Evolutionary conservation across 2,113 vertebrate species (phyloP).

Genomic region (Morone chrysops): DNA sequence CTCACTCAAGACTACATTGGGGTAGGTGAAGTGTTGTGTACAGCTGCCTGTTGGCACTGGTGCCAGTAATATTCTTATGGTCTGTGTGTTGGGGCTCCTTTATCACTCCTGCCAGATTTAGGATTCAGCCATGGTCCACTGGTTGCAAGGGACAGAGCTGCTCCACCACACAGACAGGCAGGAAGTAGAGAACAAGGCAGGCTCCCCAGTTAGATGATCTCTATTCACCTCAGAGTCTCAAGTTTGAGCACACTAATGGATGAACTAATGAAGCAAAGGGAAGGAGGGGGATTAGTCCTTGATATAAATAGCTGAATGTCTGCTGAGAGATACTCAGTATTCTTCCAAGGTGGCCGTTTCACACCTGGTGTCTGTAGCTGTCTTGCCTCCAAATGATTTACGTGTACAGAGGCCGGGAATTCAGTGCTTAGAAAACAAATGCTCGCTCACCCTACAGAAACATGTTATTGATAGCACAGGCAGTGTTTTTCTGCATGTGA

Average conservation of each 20-base stretch:
- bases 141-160: slow-evolving; percentile 37
- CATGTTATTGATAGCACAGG: background rate
- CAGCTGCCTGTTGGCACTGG: slow-evolving; percentile 11
- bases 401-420: slow-evolving; percentile 1
- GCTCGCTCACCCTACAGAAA: background rate
- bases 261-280: slow-evolving; percentile 53
- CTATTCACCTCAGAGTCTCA: slow-evolving; percentile 49
- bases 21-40: slow-evolving; percentile 26
- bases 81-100: slow-evolving; percentile 48
- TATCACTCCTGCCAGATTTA: slow-evolving; percentile 62
- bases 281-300: slow-evolving; percentile 30
- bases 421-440: background rate
- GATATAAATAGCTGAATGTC: slow-evolving; percentile 62
- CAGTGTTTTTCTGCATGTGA: background rate
- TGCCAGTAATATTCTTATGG: slow-evolving; percentile 42
- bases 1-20: slow-evolving; percentile 17
- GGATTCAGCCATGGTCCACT: slow-evolving; percentile 53
- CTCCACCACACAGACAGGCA: slow-evolving; percentile 19
- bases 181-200: slow-evolving; percentile 38
- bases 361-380: slow-evolving; percentile 50
- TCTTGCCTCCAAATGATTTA: slow-evolving; percentile 43
- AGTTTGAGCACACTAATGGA: slow-evolving; percentile 60
- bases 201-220: slow-evolving; percentile 59
- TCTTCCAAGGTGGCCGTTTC: slow-evolving; percentile 54
- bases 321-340: slow-evolving; percentile 44